A percentile compares a stretch with the other conserved stretches of the same genome.
Evolutionary conservation across 2,888 invertebrate genomes (phyloP).

Genomic region (Isoperla grammatica): DNA sequence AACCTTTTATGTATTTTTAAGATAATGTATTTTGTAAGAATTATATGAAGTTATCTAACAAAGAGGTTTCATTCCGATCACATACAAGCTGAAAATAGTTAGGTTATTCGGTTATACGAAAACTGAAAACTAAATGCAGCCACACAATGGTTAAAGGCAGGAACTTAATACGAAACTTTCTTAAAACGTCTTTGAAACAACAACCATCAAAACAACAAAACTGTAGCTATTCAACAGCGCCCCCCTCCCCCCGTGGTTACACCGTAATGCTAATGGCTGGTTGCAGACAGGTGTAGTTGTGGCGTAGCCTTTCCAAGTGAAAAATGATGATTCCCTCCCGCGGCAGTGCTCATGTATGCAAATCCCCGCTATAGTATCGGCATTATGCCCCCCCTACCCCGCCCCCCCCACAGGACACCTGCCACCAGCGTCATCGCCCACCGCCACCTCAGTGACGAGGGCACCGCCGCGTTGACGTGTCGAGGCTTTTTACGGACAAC

Average conservation of each 20-base stretch:
- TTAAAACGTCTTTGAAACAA: too few relatives aligned
- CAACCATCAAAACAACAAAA: too few relatives aligned
- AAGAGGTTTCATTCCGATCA: too few relatives aligned
- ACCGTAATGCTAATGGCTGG: constrained; percentile 5
- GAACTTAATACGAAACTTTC: too few relatives aligned
- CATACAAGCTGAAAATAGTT: too few relatives aligned
- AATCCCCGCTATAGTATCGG: constrained; percentile 14
- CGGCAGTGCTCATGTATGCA: constrained; percentile 10
- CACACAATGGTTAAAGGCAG: too few relatives aligned
- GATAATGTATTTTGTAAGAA: too few relatives aligned
- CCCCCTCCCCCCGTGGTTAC: neutral
- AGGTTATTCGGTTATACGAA: too few relatives aligned
- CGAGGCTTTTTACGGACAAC: neutral
- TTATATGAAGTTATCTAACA: too few relatives aligned
- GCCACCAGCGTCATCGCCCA: neutral
- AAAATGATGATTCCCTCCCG: constrained; percentile 13
- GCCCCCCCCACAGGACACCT: neutral
- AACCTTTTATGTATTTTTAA: too few relatives aligned
- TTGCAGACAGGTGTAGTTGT: constrained; percentile 10
- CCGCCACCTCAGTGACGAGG: neutral
- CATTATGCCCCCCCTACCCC: neutral
- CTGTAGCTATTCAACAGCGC: neutral
- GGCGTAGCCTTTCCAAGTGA: constrained; percentile 9
- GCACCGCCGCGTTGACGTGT: neutral
- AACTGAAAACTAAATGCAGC: too few relatives aligned